Evolutionary conservation across 2,113 vertebrate genomes (phyloP).

Genomic region (Steatornis caripensis): DNA sequence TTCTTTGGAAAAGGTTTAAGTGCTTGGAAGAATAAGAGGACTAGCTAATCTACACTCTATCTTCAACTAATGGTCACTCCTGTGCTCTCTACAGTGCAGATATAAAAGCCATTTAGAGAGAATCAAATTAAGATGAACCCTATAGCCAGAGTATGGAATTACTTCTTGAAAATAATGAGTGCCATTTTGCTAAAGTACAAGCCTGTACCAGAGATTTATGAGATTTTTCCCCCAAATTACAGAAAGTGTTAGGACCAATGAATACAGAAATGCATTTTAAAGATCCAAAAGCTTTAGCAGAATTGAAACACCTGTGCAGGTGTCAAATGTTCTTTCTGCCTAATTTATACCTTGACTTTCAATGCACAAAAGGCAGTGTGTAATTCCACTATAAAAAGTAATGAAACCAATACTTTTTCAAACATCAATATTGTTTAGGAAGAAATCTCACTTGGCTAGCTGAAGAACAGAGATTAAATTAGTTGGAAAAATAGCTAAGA

Average conservation of each 20-base stretch:
- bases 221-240: neutral
- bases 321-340: neutral
- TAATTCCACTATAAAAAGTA: slow-evolving; percentile 19
- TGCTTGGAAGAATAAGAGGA: neutral
- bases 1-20: neutral
- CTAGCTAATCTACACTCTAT: neutral
- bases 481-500: neutral
- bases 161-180: neutral
- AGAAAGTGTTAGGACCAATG: neutral
- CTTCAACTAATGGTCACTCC: neutral
- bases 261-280: neutral
- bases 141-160: neutral
- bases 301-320: neutral
- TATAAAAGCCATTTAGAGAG: neutral
- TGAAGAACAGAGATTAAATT: slow-evolving; percentile 13
- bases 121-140: neutral
- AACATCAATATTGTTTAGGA: slow-evolving; percentile 2
- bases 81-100: neutral
- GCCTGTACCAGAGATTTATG: neutral
- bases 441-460: neutral
- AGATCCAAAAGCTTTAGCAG: neutral
- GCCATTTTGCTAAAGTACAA: neutral
- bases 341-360: slow-evolving; percentile 8
- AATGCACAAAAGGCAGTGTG: neutral
- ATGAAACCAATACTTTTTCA: slow-evolving; percentile 28